phyloP scores from a whole-genome alignment of 2,888 invertebrate genomes.

The Zygothrica quintamaculata region DNA sequence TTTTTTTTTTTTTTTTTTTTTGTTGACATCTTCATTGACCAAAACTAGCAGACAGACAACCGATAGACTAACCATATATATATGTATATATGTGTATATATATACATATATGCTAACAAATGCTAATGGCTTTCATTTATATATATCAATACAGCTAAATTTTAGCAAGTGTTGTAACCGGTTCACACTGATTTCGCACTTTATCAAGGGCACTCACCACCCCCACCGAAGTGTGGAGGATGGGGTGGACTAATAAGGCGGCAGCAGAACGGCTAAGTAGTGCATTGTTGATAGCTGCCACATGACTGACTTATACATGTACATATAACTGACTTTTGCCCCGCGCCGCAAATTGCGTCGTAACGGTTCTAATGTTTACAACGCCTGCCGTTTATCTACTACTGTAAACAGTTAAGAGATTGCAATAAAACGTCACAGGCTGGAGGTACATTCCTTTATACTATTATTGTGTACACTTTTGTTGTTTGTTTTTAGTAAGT shows the following conservation, averaged over 20 bases:
- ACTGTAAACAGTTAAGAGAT: constrained; percentile 56
- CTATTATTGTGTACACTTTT: too few species aligned
- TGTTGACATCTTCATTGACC: constrained; percentile 28
- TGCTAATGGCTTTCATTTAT: too few species aligned
- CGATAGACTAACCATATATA: constrained; percentile 14
- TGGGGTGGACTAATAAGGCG: too few species aligned
- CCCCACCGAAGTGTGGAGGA: background rate
- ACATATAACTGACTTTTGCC: constrained; percentile 51
- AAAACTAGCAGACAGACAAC: constrained; percentile 40
- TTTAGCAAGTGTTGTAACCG: constrained; percentile 52
- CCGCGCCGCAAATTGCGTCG: constrained; percentile 34
- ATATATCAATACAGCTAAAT: constrained; percentile 16
- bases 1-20: too few species aligned
- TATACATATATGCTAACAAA: too few species aligned
- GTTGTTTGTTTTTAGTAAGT: too few species aligned
- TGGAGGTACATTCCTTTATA: too few species aligned
- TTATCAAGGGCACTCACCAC: constrained; percentile 51
- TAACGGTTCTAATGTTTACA: constrained; percentile 39
- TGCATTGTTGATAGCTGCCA: constrained; percentile 55
- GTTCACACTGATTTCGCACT: constrained; percentile 57
- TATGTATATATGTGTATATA: too few species aligned
- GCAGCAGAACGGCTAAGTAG: background rate
- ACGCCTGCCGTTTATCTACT: constrained; percentile 27
- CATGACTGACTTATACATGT: constrained; percentile 69
- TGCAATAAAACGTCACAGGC: constrained; percentile 32